phyloP scores from a whole-genome alignment of 2,888 invertebrate species.

The Bellardia pandia region DNA sequence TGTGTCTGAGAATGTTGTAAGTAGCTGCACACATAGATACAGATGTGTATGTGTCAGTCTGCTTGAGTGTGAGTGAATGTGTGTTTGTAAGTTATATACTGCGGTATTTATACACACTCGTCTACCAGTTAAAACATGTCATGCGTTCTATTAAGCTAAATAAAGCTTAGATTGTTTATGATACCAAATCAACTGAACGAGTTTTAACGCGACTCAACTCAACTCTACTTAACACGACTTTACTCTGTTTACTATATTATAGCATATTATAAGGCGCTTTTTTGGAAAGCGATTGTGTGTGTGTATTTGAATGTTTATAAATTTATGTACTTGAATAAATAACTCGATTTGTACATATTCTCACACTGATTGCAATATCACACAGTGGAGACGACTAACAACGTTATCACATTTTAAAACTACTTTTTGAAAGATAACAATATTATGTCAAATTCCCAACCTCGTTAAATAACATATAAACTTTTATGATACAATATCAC shows the following conservation, averaged over 20 bases:
- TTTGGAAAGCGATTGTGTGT: not conserved
- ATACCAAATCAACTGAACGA: constrained; percentile 40
- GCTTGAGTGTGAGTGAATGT: not conserved
- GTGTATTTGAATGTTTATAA: constrained; percentile 15
- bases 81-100: constrained; percentile 13
- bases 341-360: constrained; percentile 33
- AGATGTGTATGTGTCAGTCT: not conserved
- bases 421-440: not conserved
- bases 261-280: constrained; percentile 7
- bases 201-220: constrained; percentile 24
- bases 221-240: not conserved
- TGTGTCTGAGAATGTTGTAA: constrained; percentile 8
- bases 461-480: too few relatives aligned
- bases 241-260: not conserved
- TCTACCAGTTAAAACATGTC: constrained; percentile 51
- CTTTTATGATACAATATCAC: too few relatives aligned
- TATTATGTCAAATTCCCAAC: not conserved
- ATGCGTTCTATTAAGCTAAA: constrained; percentile 41
- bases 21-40: not conserved
- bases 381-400: not conserved
- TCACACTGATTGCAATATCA: not conserved
- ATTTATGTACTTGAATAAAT: constrained; percentile 49
- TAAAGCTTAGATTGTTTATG: constrained; percentile 62
- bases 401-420: not conserved
- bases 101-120: constrained; percentile 44